Evolutionary conservation across 2,888 invertebrate species (phyloP).

Genomic region (Oligia fasciuncula): DNA sequence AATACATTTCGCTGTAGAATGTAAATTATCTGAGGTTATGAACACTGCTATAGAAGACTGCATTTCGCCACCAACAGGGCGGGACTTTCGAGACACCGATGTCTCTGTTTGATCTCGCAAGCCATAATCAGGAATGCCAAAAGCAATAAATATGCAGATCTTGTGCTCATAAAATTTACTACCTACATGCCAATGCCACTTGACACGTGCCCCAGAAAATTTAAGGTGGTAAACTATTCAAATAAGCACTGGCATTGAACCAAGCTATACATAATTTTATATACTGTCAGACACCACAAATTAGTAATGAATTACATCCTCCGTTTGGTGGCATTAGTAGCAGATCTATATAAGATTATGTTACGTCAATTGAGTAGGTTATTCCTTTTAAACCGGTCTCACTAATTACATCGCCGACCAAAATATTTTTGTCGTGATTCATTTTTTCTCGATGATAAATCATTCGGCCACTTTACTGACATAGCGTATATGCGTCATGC

Average conservation of each 20-base stretch:
- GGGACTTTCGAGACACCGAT: not conserved
- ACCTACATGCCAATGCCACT: constrained; percentile 45
- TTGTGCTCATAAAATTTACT: constrained; percentile 45
- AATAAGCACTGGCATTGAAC: constrained; percentile 48
- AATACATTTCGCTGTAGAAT: not conserved
- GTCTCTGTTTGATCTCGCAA: constrained; percentile 4
- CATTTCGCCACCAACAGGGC: not conserved
- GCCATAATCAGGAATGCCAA: constrained; percentile 11
- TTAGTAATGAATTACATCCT: constrained; percentile 36
- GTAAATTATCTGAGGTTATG: no score
- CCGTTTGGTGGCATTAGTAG: constrained; percentile 14
- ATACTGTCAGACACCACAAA: constrained; percentile 5
- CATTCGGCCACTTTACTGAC: not conserved
- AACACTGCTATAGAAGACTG: no score
- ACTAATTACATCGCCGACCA: constrained; percentile 35
- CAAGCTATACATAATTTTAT: constrained; percentile 38
- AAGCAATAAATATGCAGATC: constrained; percentile 46
- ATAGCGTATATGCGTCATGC: constrained; percentile 8
- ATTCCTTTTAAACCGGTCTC: constrained; percentile 49
- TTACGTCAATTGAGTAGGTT: constrained; percentile 51
- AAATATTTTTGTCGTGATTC: constrained; percentile 36
- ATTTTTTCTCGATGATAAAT: constrained; percentile 26
- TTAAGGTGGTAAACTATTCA: constrained; percentile 38
- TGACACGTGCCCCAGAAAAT: constrained; percentile 33
- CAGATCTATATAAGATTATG: constrained; percentile 31